These are phyloP conservation scores for Sphyrna mokarran DNA, from an alignment of 2,113 vertebrate genomes.

Conservation along the genomic window DNA sequence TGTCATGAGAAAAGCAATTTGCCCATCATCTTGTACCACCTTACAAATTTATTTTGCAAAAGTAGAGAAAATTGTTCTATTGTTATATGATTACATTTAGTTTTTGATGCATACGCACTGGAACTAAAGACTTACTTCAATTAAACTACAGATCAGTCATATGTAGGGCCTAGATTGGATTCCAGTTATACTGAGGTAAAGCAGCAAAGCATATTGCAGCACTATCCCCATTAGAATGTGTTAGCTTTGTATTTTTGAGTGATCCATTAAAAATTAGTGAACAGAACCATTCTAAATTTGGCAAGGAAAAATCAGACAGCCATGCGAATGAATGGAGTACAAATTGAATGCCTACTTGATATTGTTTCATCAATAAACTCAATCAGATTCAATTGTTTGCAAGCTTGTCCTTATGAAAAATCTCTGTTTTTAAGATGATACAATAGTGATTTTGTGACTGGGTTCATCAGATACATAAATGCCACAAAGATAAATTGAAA, in stretches of 20 bases:
- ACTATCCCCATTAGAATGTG: not conserved
- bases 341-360: not conserved
- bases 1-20: not conserved
- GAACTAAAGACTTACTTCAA: not conserved
- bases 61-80: not conserved
- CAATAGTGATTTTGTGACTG: not conserved
- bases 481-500: not conserved
- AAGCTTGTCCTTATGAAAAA: not conserved
- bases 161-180: not conserved
- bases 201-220: not conserved
- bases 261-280: not conserved
- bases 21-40: not conserved
- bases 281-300: not conserved
- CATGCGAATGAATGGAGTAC: not conserved
- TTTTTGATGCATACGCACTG: not conserved
- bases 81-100: not conserved
- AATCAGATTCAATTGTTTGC: not conserved
- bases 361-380: not conserved
- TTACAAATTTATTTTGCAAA: not conserved
- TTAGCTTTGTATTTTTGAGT: not conserved
- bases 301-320: not conserved
- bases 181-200: not conserved
- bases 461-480: not conserved
- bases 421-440: not conserved
- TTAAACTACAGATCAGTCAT: not conserved